Base-by-base conservation (phyloP, 1,140 invertebrate genomes). In the Drosophila watanabei region DNA sequence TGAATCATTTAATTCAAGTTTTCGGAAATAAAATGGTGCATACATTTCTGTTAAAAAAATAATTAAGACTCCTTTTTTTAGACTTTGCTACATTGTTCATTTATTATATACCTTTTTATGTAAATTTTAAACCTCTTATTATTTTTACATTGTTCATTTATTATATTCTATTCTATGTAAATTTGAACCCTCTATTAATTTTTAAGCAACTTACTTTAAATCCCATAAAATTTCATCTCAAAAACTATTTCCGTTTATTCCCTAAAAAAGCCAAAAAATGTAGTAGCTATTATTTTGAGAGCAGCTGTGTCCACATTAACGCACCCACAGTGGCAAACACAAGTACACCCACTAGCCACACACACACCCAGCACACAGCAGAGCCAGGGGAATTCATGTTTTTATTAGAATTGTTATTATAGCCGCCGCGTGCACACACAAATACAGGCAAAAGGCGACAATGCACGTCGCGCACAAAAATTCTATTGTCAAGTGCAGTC, bases 401-500 rank as follows among this genome's bases (percentile, higher is more conserved):
- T 85, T 89, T 75, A 72, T 84, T 89, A 83, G 70, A 78, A 83
- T 70, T 89, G 65, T 80, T 78, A 63, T 75, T 82, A 59, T 52
- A 63, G 33, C 60, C 61, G 46, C 60, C 61, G 61, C 48, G 66
- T 37, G 63, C 66, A 61, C 71, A 61, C 71, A 81, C 82, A 78
- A 86, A 82, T 63, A 32, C 62, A 39, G 24, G n/a, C 61, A 61
- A 75, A 52, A 45, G 46, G 56, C 48, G 49, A 68, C 62, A 73
- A 70, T 69, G 62, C 78, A 75, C 52, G 64, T 63, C 63, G 60
- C 43, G 64, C 70, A 65, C 54, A 71, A 60, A 72, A 73, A 90
- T 88, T 88, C 78, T 85, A 85, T 88, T 88, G 85, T 85, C 85
- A 88, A 88, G 85, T 81, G 86, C 85, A 88, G 65, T 79, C 73